A percentile compares a stretch with the other conserved stretches of the same genome.
Evolutionary conservation across 2,113 vertebrate species (phyloP).

Genomic region (Larimichthys crocea): DNA sequence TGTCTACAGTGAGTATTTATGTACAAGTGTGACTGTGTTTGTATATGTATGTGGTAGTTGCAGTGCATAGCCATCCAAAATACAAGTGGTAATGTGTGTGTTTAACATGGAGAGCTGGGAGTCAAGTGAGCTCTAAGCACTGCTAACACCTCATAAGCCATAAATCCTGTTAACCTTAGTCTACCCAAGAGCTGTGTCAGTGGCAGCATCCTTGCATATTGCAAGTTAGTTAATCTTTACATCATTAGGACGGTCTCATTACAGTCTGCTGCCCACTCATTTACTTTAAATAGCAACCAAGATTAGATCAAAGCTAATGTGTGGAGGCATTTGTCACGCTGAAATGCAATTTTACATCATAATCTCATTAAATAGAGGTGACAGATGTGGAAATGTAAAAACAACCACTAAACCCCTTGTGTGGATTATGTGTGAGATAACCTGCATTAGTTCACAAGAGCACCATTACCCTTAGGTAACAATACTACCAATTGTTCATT

Average conservation of each 20-base stretch:
- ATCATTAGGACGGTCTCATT: conserved; percentile 29
- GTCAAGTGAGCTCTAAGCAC: conserved; percentile 27
- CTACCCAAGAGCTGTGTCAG: conserved; percentile 32
- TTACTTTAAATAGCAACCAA: conserved; percentile 36
- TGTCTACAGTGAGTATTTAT: conserved; percentile 79
- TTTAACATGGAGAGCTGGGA: conserved; percentile 16
- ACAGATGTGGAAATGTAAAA: conserved; percentile 45
- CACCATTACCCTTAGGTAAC: conserved; percentile 14
- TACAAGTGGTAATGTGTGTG: background rate
- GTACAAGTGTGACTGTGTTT: background rate
- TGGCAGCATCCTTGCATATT: conserved; percentile 19
- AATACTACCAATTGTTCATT: conserved; percentile 37
- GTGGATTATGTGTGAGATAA: conserved; percentile 37
- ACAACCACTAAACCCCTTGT: conserved; percentile 1
- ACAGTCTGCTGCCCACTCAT: conserved; percentile 14
- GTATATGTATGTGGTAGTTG: background rate
- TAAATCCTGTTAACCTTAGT: conserved; percentile 66
- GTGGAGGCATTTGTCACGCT: conserved; percentile 1
- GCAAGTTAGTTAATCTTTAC: conserved; percentile 17
- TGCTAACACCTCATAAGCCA: conserved; percentile 57
- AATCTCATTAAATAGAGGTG: conserved; percentile 41
- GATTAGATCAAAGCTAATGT: conserved; percentile 34
- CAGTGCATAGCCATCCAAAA: background rate
- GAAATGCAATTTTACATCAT: conserved; percentile 33
- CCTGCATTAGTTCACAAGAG: conserved; percentile 17